Evolutionary conservation across 2,113 vertebrate genomes (phyloP).

Genomic region (Rhinoderma darwinii): DNA sequence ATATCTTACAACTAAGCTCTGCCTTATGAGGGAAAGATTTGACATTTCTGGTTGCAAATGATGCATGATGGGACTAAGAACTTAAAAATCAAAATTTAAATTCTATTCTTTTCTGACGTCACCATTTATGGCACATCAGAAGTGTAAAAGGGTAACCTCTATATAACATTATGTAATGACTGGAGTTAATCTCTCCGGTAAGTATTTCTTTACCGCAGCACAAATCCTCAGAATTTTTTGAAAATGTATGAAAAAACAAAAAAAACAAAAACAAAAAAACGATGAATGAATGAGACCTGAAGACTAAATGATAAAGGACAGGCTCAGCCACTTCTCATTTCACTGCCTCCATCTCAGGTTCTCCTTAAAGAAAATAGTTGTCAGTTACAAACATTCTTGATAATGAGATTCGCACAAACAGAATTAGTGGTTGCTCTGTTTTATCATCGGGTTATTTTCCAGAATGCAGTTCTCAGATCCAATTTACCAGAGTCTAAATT

Average conservation of each 20-base stretch:
- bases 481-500: constrained; percentile 45
- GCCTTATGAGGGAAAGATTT: too few species aligned
- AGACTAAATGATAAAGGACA: constrained; percentile 27
- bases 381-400: constrained; percentile 39
- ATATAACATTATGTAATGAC: too few species aligned
- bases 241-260: background rate
- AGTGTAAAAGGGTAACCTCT: too few species aligned
- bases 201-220: background rate
- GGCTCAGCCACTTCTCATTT: constrained; percentile 46
- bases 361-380: constrained; percentile 41
- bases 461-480: constrained; percentile 29
- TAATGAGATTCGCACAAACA: constrained; percentile 44
- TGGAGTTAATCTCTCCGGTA: background rate
- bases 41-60: too few species aligned
- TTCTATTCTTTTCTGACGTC: too few species aligned
- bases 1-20: too few species aligned
- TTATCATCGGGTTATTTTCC: constrained; percentile 40
- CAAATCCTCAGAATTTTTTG: background rate
- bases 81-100: too few species aligned
- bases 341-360: constrained; percentile 36
- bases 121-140: too few species aligned
- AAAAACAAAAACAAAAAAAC: background rate
- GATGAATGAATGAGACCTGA: background rate
- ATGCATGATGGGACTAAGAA: too few species aligned
- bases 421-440: background rate